phyloP scores from a whole-genome alignment of 2,888 invertebrate species.

The Eudasyphora cyanicolor region DNA sequence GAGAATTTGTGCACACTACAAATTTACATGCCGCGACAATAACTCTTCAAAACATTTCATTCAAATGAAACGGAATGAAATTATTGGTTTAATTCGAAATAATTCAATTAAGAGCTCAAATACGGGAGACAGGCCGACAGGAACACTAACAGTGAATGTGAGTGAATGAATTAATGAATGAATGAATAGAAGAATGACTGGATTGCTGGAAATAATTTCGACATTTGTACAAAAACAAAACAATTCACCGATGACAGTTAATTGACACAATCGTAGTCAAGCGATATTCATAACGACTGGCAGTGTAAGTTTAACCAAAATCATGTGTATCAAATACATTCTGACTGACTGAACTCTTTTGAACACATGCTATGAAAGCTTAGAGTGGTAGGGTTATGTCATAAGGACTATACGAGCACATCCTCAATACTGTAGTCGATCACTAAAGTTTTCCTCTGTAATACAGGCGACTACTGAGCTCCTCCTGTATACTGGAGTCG shows the following conservation, averaged over 20 bases:
- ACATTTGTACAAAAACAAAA: neutral
- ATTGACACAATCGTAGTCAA: slow-evolving; percentile 35
- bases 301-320: slow-evolving; percentile 25
- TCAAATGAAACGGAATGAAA: neutral
- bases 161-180: too few relatives aligned
- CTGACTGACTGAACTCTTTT: too few relatives aligned
- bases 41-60: slow-evolving; percentile 6
- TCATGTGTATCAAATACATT: neutral
- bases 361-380: neutral
- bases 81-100: slow-evolving; percentile 29
- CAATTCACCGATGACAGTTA: slow-evolving; percentile 7
- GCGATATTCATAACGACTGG: slow-evolving; percentile 31
- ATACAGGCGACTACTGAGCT: too few relatives aligned
- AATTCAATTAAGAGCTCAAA: slow-evolving; percentile 27
- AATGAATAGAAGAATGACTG: neutral
- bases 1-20: neutral
- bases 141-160: neutral
- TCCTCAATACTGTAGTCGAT: too few relatives aligned
- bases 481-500: too few relatives aligned
- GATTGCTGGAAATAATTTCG: neutral
- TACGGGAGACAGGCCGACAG: slow-evolving; percentile 2
- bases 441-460: too few relatives aligned
- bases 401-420: too few relatives aligned
- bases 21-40: neutral
- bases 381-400: neutral